Conservation (phyloP, 1,140 invertebrate species). For the Eriosoma lanigerum region DNA sequence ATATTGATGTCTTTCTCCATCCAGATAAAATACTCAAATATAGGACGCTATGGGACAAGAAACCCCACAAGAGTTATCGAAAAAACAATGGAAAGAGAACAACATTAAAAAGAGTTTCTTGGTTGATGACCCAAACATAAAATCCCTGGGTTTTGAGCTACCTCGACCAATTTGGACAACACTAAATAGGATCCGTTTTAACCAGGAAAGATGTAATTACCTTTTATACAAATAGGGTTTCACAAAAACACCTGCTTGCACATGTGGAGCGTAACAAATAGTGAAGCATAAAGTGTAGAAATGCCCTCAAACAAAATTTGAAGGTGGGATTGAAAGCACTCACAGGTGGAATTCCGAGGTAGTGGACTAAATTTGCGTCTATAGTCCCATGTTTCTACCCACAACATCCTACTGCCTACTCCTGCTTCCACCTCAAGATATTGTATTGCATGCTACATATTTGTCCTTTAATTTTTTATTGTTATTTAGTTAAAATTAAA, state of each 20-base stretch:
- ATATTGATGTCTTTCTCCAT: conserved; percentile 8
- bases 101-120: background rate
- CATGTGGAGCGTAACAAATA: background rate
- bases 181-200: no score
- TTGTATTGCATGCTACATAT: no score
- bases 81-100: conserved; percentile 2
- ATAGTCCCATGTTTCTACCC: no score
- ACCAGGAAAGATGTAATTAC: no score
- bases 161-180: no score
- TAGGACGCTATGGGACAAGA: no score
- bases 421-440: no score
- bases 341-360: background rate
- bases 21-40: conserved; percentile 17
- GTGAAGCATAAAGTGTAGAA: background rate
- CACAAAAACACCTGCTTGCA: background rate
- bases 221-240: conserved; percentile 11
- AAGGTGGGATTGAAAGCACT: background rate
- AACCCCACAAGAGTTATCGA: conserved; percentile 4
- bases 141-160: background rate
- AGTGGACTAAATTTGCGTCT: background rate
- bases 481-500: no score
- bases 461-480: no score
- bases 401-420: no score
- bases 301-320: background rate
- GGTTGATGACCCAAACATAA: background rate